Conservation (phyloP, 37 sponge, comb jelly and placozoan species). For the Cliona cf. orientalis region DNA sequence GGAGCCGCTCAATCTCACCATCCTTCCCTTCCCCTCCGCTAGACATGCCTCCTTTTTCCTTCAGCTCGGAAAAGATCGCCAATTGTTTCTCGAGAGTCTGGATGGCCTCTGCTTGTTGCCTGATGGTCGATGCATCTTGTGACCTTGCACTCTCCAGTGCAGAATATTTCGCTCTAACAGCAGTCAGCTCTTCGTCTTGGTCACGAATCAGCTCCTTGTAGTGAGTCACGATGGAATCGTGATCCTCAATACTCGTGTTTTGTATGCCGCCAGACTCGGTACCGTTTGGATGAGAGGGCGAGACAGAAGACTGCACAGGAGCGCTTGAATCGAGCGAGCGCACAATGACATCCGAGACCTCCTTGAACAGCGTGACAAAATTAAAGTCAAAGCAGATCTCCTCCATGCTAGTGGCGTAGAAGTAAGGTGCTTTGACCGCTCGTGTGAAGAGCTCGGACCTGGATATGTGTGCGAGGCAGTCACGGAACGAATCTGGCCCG, state of each 20-base stretch:
- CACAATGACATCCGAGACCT: constrained; percentile 38
- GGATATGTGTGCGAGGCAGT: constrained; percentile 58
- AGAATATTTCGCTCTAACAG: constrained; percentile 17
- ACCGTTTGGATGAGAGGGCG: constrained; percentile 3
- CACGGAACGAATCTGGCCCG: constrained; percentile 65
- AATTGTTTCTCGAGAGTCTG: constrained; percentile 35
- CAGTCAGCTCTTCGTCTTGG: constrained; percentile 46
- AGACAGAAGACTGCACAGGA: neutral
- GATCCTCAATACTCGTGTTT: constrained; percentile 70
- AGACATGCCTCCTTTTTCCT: neutral
- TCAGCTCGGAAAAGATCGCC: neutral
- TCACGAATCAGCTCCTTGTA: constrained; percentile 90
- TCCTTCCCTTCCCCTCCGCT: neutral
- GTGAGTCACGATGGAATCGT: constrained; percentile 75
- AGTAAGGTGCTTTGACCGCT: constrained; percentile 74
- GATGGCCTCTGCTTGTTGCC: constrained; percentile 25
- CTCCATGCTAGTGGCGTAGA: constrained; percentile 4
- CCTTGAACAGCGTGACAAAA: constrained; percentile 67
- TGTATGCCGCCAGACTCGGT: neutral
- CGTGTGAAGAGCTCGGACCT: constrained; percentile 64
- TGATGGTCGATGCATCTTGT: constrained; percentile 7
- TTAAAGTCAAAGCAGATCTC: constrained; percentile 70
- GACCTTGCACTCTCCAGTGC: constrained; percentile 35
- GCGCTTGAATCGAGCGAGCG: constrained; percentile 46
- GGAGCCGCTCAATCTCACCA: constrained; percentile 34